Evolutionary conservation across 2,797 vertebrate genomes (phyloP), one percentile per base, ranked within the genome.

Genomic region (Microhierax caerulescens): DNA sequence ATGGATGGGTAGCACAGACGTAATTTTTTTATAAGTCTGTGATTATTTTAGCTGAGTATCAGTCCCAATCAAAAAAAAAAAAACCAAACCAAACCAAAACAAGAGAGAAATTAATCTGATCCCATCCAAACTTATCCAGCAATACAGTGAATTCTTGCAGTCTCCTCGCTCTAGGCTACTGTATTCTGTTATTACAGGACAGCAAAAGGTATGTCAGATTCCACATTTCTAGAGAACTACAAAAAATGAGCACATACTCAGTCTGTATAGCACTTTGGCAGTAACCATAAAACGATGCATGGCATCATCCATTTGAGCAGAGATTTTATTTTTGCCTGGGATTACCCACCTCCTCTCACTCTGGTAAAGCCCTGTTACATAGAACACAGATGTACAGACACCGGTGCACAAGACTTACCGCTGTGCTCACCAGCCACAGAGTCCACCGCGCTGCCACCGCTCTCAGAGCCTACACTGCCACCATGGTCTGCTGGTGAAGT

Each of bases 381-480:
- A 87, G 47, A n/a, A 59, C 50, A 7, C 13, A 61, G 43, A 27
- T 1, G 39, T 8, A 30, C 9, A 48, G 27, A 14, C 8, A 11
- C 18, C 2, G 65, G 28, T 3, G 19, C 17, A 48, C 25, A 48
- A 37, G 84, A 98, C 96, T 98, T 97, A 99, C 99, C 99, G 43
- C 99, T 99, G 98, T 99, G 99, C 96, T 99, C 99, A 84, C 99
- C 99, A 5, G 99, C 99, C 90, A 99, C 99, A 0, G 99, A 99
- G 97, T 99, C 99, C 94, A 99, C 99, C 0, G 99, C 99, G 36
- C 99, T 99, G 91, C 99, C 99, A 18, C 99, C 99, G 24, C 99
- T 99, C 98, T 99, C 99, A 0, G 99, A 99, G 96, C 99, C 99
- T 98, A 99, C 99, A 17, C 99, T 99, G 88, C 99, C 99, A 4